phyloP scores from a whole-genome alignment of 2,888 invertebrate genomes.

The Epistrophella euchroma region DNA sequence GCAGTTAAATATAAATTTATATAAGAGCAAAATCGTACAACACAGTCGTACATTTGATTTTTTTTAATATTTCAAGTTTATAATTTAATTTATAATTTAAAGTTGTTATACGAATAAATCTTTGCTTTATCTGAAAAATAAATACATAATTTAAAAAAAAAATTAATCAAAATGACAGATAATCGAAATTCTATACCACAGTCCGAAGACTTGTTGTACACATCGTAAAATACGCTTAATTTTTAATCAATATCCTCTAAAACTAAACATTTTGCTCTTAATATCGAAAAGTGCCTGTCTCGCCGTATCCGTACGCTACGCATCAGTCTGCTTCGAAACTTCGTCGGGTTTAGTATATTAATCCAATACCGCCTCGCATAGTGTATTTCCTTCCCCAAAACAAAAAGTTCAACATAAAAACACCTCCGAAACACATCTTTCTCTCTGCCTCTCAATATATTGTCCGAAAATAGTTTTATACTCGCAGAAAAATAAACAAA shows the following conservation, averaged over 20 bases:
- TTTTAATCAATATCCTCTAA: constrained; percentile 44
- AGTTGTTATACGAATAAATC: too few relatives aligned
- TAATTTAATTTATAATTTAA: too few relatives aligned
- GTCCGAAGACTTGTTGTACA: constrained; percentile 49
- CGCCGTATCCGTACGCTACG: constrained; percentile 58
- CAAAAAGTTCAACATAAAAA: constrained; percentile 37
- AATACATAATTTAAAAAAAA: too few relatives aligned
- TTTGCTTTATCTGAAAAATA: too few relatives aligned
- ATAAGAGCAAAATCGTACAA: too few relatives aligned
- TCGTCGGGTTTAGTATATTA: constrained; percentile 67
- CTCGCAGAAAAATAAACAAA: constrained; percentile 47
- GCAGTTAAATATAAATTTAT: too few relatives aligned
- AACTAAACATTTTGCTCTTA: constrained; percentile 55
- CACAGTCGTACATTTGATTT: too few relatives aligned
- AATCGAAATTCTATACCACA: background rate
- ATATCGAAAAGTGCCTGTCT: constrained; percentile 64
- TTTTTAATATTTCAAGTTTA: too few relatives aligned
- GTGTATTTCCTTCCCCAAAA: constrained; percentile 44
- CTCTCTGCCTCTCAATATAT: background rate
- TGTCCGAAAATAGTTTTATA: constrained; percentile 69
- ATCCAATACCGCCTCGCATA: constrained; percentile 26
- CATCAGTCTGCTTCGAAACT: constrained; percentile 73
- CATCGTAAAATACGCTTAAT: constrained; percentile 36
- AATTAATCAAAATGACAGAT: too few relatives aligned
- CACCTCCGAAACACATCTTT: constrained; percentile 27